A percentile compares a stretch with the other conserved stretches of the same genome.
Evolutionary conservation across 2,888 invertebrate species (phyloP).

Genomic region (Nemapogon koenigi): DNA sequence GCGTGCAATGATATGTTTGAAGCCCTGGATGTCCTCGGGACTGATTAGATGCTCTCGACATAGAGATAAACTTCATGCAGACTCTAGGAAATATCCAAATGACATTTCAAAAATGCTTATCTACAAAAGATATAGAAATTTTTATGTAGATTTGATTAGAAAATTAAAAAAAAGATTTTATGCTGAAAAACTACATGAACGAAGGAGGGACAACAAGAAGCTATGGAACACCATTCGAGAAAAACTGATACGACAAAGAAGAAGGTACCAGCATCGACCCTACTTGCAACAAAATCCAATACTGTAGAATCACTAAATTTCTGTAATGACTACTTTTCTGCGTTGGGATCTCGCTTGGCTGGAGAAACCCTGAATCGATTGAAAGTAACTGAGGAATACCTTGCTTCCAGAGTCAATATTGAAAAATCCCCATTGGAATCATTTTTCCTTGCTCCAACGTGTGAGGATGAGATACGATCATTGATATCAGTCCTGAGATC

Average conservation of each 20-base stretch:
- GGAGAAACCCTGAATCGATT: conserved; percentile 5
- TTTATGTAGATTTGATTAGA: background rate
- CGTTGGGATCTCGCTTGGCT: conserved; percentile 12
- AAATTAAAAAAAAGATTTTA: background rate
- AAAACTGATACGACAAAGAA: background rate
- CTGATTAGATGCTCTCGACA: conserved; percentile 11
- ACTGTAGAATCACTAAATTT: conserved; percentile 9
- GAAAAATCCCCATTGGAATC: background rate
- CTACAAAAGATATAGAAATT: conserved; percentile 5
- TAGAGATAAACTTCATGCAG: conserved; percentile 12
- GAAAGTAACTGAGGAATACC: background rate
- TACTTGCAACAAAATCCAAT: background rate
- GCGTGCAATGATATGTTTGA: too few species aligned
- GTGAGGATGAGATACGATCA: background rate
- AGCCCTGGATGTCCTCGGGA: conserved; percentile 16
- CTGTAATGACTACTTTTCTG: conserved; percentile 13
- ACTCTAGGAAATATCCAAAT: conserved; percentile 6
- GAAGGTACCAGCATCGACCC: too few species aligned
- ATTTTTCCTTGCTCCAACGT: background rate
- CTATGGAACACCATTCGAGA: background rate
- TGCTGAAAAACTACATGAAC: background rate
- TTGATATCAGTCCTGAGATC: background rate
- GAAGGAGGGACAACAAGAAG: background rate
- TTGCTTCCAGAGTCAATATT: conserved; percentile 1
- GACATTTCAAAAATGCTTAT: conserved; percentile 3